phyloP scores from a whole-genome alignment of 2,888 invertebrate species.

The Rambutsinella grinnellia region DNA sequence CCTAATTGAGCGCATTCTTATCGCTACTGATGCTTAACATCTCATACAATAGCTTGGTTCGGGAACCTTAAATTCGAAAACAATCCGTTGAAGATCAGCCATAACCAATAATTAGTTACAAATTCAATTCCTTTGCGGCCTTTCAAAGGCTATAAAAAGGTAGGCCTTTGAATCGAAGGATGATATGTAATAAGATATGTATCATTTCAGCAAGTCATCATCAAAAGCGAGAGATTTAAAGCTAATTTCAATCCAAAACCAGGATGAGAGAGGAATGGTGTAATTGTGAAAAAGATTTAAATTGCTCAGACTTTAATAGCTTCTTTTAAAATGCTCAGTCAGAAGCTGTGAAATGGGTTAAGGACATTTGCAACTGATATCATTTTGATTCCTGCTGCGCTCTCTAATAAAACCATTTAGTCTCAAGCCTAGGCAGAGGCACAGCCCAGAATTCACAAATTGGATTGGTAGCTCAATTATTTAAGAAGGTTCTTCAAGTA shows the following conservation, averaged over 20 bases:
- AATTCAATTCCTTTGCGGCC: constrained; percentile 8
- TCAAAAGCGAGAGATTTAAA: too few species aligned
- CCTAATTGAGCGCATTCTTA: neutral
- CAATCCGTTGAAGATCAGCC: constrained; percentile 43
- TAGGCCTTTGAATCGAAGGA: too few species aligned
- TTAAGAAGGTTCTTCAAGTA: too few species aligned
- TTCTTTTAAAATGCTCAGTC: constrained; percentile 36
- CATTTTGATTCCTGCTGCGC: constrained; percentile 9
- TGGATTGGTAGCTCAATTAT: neutral
- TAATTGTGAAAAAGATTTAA: too few species aligned
- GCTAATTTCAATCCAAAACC: too few species aligned
- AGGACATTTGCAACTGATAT: constrained; percentile 26
- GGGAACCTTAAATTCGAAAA: constrained; percentile 35
- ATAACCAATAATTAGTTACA: constrained; percentile 36
- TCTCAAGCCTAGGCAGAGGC: neutral
- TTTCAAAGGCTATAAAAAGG: too few species aligned
- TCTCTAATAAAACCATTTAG: neutral
- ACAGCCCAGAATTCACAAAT: neutral
- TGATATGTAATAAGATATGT: too few species aligned
- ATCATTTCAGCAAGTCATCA: too few species aligned
- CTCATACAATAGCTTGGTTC: too few species aligned
- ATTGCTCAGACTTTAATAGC: too few species aligned
- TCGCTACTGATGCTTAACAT: too few species aligned
- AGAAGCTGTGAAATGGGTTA: constrained; percentile 49
- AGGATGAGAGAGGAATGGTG: neutral